Conservation (phyloP, 2,888 invertebrate species). For the Eubasilissa splendida region DNA sequence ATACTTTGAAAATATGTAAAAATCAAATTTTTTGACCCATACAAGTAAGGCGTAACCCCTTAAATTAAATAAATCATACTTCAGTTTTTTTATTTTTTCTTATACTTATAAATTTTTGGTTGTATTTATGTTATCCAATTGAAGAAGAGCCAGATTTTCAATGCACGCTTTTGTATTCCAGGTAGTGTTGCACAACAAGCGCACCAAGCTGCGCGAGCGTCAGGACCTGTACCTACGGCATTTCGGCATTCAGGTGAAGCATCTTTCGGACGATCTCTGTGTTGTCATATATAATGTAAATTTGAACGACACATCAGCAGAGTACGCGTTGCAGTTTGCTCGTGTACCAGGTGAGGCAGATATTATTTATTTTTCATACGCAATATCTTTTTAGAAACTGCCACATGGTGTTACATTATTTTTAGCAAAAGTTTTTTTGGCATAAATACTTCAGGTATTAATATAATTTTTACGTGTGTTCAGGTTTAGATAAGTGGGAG, state of each 20-base stretch:
- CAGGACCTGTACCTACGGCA: slow-evolving; percentile 36
- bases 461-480: neutral
- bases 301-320: slow-evolving; percentile 26
- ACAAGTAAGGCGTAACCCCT: no score
- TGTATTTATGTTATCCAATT: neutral
- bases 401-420: neutral
- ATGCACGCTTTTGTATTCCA: neutral
- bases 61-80: no score
- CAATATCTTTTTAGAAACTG: neutral
- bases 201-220: slow-evolving; percentile 14
- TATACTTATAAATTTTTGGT: neutral
- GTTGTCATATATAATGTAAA: slow-evolving; percentile 39
- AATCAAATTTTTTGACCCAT: no score
- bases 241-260: slow-evolving; percentile 47
- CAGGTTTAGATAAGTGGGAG: slow-evolving; percentile 46
- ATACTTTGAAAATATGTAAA: no score
- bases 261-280: slow-evolving; percentile 26
- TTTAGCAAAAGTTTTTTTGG: no score
- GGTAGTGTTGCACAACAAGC: slow-evolving; percentile 30
- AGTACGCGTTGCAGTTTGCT: slow-evolving; percentile 42
- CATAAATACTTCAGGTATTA: no score
- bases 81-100: neutral
- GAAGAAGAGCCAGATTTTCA: no score
- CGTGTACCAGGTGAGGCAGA: slow-evolving; percentile 18
- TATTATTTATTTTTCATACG: neutral